phyloP scores from a whole-genome alignment of 2,113 vertebrate genomes.

The Hippocampus barbouri region DNA sequence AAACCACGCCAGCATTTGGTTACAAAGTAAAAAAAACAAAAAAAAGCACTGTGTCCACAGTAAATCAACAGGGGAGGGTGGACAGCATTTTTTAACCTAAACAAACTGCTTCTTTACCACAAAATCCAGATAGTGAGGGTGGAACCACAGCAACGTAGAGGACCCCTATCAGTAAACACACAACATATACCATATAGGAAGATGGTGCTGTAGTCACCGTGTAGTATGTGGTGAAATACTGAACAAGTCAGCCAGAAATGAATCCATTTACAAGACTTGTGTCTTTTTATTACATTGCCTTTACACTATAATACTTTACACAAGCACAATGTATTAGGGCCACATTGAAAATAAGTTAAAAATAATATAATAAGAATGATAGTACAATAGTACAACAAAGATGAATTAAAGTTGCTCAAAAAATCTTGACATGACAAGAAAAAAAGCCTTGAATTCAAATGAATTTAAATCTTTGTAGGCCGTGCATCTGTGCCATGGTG shows the following conservation, averaged over 20 bases:
- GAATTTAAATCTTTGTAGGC: too few relatives aligned
- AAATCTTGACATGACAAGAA: neutral
- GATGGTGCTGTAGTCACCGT: neutral
- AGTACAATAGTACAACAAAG: neutral
- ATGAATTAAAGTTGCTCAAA: neutral
- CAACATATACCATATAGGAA: neutral
- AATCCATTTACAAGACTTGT: neutral
- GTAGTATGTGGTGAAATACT: neutral
- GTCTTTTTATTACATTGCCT: neutral
- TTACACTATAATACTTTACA: neutral
- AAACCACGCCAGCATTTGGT: neutral
- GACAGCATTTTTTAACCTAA: neutral
- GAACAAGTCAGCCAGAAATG: neutral
- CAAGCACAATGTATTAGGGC: neutral
- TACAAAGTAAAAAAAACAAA: neutral
- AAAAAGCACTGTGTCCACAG: neutral
- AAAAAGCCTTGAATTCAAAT: neutral
- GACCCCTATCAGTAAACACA: neutral
- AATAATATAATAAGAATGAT: neutral
- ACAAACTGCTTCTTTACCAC: slow-evolving; percentile 14
- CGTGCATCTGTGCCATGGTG: too few relatives aligned
- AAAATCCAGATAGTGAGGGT: slow-evolving; percentile 54
- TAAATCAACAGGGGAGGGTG: slow-evolving; percentile 1
- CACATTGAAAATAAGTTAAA: neutral
- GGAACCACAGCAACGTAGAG: slow-evolving; percentile 36